phyloP scores from a whole-genome alignment of 2,113 vertebrate genomes.

The Brienomyrus brachyistius region DNA sequence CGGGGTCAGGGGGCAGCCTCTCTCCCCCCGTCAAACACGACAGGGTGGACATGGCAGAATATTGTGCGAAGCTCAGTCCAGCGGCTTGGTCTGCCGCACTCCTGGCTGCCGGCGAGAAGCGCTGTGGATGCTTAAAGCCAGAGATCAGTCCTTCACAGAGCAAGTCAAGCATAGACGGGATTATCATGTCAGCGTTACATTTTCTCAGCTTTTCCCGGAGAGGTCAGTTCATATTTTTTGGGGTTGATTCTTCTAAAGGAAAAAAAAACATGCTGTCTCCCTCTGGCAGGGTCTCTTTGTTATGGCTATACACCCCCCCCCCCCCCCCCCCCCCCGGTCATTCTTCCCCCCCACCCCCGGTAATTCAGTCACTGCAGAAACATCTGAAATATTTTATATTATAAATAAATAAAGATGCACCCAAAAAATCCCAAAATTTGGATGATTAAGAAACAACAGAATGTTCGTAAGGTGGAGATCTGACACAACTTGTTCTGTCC shows the following conservation, averaged over 20 bases:
- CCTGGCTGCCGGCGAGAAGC: neutral
- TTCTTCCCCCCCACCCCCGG: too few species aligned
- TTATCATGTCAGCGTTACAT: slow-evolving; percentile 12
- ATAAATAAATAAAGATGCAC: too few species aligned
- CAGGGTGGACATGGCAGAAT: neutral
- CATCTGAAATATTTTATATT: neutral
- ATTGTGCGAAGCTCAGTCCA: neutral
- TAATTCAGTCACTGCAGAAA: neutral
- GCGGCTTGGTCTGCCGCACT: too few species aligned
- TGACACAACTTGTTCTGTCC: neutral
- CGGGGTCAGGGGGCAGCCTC: slow-evolving; percentile 16
- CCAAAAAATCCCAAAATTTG: neutral
- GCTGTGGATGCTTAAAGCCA: neutral
- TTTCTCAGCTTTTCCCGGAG: neutral
- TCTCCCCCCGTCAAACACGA: neutral
- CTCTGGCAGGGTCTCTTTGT: neutral
- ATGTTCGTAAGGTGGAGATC: neutral
- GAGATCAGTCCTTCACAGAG: slow-evolving; percentile 8
- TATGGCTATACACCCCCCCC: neutral
- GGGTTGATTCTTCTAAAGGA: neutral
- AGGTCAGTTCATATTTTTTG: slow-evolving; percentile 8
- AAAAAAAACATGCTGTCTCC: neutral
- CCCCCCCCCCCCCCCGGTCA: too few species aligned
- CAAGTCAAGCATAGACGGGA: slow-evolving; percentile 4
- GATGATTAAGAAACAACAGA: neutral